Percentiles rank a stretch among this genome's conserved stretches.
Conservation (phyloP, 2,888 invertebrate species). For the Agonopterix arenella region DNA sequence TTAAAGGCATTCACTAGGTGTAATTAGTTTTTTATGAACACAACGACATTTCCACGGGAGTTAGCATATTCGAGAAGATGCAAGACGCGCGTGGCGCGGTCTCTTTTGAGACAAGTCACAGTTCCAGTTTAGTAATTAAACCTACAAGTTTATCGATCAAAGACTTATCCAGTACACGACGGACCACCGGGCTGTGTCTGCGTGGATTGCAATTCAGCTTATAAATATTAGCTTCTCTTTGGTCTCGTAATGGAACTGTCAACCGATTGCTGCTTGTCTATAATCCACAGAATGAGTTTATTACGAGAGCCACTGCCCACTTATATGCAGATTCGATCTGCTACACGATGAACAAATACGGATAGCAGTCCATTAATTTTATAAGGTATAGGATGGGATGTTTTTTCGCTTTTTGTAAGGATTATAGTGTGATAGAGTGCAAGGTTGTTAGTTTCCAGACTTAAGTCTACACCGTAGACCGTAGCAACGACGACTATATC, state of each 20-base stretch:
- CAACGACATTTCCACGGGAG: constrained; percentile 24
- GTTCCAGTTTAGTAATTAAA: constrained; percentile 72
- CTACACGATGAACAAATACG: constrained; percentile 28
- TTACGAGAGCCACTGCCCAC: constrained; percentile 46
- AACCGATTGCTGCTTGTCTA: constrained; percentile 51
- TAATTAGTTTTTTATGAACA: constrained; percentile 2
- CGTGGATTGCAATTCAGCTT: constrained; percentile 36
- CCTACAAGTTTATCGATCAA: constrained; percentile 72
- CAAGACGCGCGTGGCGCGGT: constrained; percentile 53
- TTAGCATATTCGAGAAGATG: constrained; percentile 24
- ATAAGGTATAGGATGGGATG: constrained; percentile 23
- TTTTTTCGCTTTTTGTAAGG: too few species aligned
- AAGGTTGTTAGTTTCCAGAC: too few species aligned
- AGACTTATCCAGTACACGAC: constrained; percentile 47
- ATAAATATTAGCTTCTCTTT: constrained; percentile 54
- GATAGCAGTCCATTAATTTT: constrained; percentile 32
- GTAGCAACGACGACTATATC: too few species aligned
- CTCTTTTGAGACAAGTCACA: constrained; percentile 44
- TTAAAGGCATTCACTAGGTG: background rate
- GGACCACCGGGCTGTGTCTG: constrained; percentile 62
- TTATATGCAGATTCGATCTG: constrained; percentile 36
- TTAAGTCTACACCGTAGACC: too few species aligned
- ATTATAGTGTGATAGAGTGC: too few species aligned
- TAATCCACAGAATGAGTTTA: constrained; percentile 65
- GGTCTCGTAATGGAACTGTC: constrained; percentile 64